phyloP scores from a whole-genome alignment of 2,113 vertebrate genomes.

The Oryzias melastigma region DNA sequence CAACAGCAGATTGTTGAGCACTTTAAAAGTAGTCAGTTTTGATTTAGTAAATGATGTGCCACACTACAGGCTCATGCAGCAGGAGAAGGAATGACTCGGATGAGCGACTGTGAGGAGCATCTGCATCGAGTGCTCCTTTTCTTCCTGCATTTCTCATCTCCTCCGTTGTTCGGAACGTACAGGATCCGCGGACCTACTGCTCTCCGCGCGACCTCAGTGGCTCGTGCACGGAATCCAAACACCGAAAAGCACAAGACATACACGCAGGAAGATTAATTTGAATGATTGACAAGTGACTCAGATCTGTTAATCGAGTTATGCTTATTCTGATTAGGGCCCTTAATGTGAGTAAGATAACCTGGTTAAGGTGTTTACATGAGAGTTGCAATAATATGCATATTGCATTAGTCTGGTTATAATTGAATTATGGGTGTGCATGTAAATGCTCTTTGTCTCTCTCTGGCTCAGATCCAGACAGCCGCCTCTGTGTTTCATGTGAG shows the following conservation, averaged over 20 bases:
- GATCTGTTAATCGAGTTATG: slow-evolving; percentile 69
- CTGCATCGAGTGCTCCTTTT: slow-evolving; percentile 1
- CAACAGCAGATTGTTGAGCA: background rate
- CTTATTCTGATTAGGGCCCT: slow-evolving; percentile 59
- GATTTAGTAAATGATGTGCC: slow-evolving; percentile 1
- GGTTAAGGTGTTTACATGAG: slow-evolving; percentile 72
- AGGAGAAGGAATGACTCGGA: background rate
- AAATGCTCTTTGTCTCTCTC: slow-evolving; percentile 51
- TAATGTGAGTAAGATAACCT: slow-evolving; percentile 69
- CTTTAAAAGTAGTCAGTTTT: slow-evolving; percentile 4
- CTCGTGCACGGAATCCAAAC: slow-evolving; percentile 34
- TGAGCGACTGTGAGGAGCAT: background rate
- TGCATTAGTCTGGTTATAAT: slow-evolving; percentile 71
- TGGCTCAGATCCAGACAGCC: slow-evolving; percentile 51
- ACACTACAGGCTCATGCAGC: background rate
- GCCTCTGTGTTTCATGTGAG: slow-evolving; percentile 40
- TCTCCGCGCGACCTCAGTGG: slow-evolving; percentile 40
- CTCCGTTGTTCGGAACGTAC: background rate
- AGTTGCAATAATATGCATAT: slow-evolving; percentile 69
- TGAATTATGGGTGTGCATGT: slow-evolving; percentile 67
- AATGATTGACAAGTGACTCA: slow-evolving; percentile 66
- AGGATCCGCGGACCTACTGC: slow-evolving; percentile 6
- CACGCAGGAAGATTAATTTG: slow-evolving; percentile 52
- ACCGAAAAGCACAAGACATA: slow-evolving; percentile 31
- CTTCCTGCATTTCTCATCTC: background rate